These are phyloP conservation scores for Drosophila ogumai DNA, from an alignment of 1,140 invertebrate genomes.

Conservation along the genomic window DNA sequence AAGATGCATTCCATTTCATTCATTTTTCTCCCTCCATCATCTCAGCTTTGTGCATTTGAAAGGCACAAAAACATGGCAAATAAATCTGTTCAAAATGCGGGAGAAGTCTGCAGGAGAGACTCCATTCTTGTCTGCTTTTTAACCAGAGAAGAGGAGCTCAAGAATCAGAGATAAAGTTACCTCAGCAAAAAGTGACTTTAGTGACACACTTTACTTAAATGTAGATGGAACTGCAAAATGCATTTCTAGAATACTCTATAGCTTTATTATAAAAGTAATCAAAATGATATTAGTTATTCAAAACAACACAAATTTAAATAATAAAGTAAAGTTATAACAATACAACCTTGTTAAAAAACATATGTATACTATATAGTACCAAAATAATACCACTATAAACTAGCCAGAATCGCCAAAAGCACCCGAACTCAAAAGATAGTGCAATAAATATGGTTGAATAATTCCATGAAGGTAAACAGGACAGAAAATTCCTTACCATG, in stretches of 20 bases:
- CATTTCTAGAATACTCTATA: neutral
- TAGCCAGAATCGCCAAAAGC: neutral
- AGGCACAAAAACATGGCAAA: conserved; percentile 70
- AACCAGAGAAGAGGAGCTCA: neutral
- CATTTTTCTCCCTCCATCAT: conserved; percentile 15
- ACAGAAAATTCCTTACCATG: conserved; percentile 29
- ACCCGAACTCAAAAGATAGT: neutral
- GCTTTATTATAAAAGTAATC: neutral
- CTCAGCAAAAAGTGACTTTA: conserved; percentile 14
- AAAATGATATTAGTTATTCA: no score
- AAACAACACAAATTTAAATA: no score
- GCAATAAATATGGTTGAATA: conserved; percentile 57
- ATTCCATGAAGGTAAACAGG: conserved; percentile 47
- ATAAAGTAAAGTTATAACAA: no score
- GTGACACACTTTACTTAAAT: conserved; percentile 27
- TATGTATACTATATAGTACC: fast-evolving
- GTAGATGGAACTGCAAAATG: neutral
- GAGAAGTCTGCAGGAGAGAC: neutral
- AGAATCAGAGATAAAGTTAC: conserved; percentile 40
- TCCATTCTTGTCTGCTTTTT: conserved; percentile 11
- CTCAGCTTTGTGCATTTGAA: conserved; percentile 69
- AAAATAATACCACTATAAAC: neutral
- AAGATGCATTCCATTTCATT: conserved; percentile 26
- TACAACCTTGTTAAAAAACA: no score
- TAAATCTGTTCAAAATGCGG: conserved; percentile 57